Evolutionary conservation across 2,888 invertebrate genomes (phyloP).

Genomic region (Thymelicus sylvestris): DNA sequence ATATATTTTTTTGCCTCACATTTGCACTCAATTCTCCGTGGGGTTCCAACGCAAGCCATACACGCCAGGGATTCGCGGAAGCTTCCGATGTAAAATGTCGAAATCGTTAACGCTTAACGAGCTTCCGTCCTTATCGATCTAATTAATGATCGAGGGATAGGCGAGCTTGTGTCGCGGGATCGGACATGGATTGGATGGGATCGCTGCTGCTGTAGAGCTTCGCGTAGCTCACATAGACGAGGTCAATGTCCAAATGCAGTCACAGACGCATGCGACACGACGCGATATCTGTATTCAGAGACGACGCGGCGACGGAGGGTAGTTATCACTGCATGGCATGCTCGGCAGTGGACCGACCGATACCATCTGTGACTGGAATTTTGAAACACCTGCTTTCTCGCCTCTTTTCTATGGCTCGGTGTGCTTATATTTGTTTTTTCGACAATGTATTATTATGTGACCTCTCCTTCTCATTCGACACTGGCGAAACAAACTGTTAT

Average conservation of each 20-base stretch:
- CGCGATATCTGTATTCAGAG: constrained; percentile 72
- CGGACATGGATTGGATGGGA: constrained; percentile 41
- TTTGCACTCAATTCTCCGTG: constrained; percentile 60
- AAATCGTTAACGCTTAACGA: constrained; percentile 46
- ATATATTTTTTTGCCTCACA: constrained; percentile 69
- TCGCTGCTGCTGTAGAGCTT: constrained; percentile 73
- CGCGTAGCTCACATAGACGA: constrained; percentile 66
- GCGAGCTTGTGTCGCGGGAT: constrained; percentile 25
- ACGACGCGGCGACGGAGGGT: constrained; percentile 51
- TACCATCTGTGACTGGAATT: constrained; percentile 77
- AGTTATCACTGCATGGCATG: constrained; percentile 68
- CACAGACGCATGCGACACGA: constrained; percentile 66
- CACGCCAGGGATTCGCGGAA: constrained; percentile 58
- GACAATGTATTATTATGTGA: constrained; percentile 44
- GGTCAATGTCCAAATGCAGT: constrained; percentile 70
- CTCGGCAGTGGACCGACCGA: constrained; percentile 44
- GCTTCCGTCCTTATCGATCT: constrained; percentile 39
- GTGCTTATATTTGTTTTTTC: constrained; percentile 71
- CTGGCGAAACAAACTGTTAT: constrained; percentile 33
- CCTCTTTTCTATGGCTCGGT: constrained; percentile 79
- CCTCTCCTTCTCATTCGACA: constrained; percentile 44
- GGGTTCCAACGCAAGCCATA: constrained; percentile 49
- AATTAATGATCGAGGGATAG: constrained; percentile 47
- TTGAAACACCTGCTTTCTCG: constrained; percentile 78
- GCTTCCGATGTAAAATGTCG: constrained; percentile 44